Evolutionary conservation across 2,113 vertebrate species (phyloP).

Genomic region (Eclectus roratus): DNA sequence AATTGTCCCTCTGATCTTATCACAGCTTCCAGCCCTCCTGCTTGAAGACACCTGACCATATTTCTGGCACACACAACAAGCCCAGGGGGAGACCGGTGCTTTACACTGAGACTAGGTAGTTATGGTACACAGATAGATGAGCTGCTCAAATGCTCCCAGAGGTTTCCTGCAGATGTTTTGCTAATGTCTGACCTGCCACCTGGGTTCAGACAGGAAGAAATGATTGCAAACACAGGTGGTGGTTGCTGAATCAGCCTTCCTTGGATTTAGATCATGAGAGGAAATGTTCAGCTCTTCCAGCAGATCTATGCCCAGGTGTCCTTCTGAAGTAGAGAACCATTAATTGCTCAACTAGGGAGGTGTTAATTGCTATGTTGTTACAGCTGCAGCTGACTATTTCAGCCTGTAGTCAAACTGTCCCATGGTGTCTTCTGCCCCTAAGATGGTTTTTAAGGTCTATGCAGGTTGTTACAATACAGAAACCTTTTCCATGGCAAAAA

Average conservation of each 20-base stretch:
- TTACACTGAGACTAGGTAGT: neutral
- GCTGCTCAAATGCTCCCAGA: neutral
- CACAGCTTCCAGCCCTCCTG: neutral
- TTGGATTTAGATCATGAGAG: neutral
- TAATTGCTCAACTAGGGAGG: neutral
- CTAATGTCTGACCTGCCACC: neutral
- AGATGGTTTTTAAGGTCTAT: neutral
- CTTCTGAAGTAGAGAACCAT: neutral
- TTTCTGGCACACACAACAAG: neutral
- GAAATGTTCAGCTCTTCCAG: neutral
- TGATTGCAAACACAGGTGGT: neutral
- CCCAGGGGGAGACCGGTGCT: neutral
- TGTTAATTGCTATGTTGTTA: neutral
- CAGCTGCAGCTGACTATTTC: neutral
- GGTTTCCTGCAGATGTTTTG: neutral
- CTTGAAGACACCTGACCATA: neutral
- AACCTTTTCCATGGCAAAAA: neutral
- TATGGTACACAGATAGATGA: neutral
- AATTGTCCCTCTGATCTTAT: neutral
- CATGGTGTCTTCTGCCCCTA: rapidly evolving
- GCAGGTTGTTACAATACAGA: neutral
- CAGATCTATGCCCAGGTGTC: neutral
- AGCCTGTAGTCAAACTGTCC: neutral
- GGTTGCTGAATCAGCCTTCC: neutral
- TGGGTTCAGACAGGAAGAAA: neutral